These are phyloP conservation scores for Octonoba sinensis DNA, from an alignment of 2,888 invertebrate genomes.

Conservation along the genomic window DNA sequence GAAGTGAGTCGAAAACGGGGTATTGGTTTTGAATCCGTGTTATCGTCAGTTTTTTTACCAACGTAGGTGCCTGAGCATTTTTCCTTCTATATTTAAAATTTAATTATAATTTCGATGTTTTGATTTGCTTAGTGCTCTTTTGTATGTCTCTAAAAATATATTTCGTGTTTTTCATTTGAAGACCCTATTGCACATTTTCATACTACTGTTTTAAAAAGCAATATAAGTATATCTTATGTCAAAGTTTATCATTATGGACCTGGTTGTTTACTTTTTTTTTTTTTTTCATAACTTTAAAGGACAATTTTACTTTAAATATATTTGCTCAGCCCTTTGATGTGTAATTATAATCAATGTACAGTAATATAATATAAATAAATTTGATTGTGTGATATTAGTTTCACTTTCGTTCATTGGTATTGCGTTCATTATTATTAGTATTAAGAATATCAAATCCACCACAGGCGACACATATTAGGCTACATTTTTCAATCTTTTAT, in stretches of 20 bases:
- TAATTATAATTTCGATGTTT: background rate
- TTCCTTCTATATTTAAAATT: background rate
- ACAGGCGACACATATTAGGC: too few species aligned
- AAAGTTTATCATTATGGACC: too few species aligned
- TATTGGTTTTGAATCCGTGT: too few species aligned
- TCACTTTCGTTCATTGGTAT: background rate
- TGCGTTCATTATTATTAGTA: too few species aligned
- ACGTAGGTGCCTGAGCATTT: constrained; percentile 58
- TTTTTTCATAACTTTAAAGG: too few species aligned
- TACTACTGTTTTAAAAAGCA: constrained; percentile 5
- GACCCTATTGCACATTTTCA: too few species aligned
- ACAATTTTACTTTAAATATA: constrained; percentile 39
- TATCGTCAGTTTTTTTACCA: too few species aligned
- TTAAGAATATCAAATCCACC: too few species aligned
- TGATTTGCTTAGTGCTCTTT: background rate
- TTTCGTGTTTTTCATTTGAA: background rate
- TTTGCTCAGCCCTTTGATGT: constrained; percentile 64
- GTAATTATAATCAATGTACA: constrained; percentile 60
- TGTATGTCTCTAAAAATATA: background rate
- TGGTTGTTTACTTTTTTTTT: too few species aligned
- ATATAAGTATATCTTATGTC: constrained; percentile 13
- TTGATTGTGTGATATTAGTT: constrained; percentile 45
- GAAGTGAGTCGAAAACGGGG: too few species aligned
- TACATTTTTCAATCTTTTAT: too few species aligned
- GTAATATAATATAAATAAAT: constrained; percentile 61